Conservation (phyloP, 2,113 vertebrate genomes). For the Perca schrenkii region DNA sequence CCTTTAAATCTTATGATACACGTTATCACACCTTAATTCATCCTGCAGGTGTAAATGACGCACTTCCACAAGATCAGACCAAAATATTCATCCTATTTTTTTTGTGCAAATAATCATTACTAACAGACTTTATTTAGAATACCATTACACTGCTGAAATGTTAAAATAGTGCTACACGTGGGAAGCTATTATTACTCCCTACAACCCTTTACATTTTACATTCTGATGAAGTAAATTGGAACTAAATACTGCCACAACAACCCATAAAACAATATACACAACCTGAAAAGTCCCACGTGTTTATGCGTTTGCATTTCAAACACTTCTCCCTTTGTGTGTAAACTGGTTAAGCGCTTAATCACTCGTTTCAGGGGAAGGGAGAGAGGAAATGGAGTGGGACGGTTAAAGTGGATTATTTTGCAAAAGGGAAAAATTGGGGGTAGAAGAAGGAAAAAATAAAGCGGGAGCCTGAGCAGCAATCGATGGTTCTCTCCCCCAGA, state of each 20-base stretch:
- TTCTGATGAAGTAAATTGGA: slow-evolving; percentile 16
- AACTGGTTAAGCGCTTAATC: slow-evolving; percentile 72
- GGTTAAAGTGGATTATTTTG: slow-evolving; percentile 77
- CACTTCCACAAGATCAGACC: background rate
- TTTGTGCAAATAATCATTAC: background rate
- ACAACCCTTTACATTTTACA: slow-evolving; percentile 48
- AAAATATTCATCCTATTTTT: background rate
- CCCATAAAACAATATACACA: slow-evolving; percentile 17
- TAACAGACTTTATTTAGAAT: background rate
- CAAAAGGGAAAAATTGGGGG: slow-evolving; percentile 52
- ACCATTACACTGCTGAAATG: background rate
- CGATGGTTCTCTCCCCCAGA: slow-evolving; percentile 64
- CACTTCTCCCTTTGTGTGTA: slow-evolving; percentile 45
- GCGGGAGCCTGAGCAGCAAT: slow-evolving; percentile 62
- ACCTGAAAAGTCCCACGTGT: slow-evolving; percentile 54
- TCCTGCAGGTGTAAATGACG: slow-evolving; percentile 9
- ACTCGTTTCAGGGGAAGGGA: slow-evolving; percentile 58
- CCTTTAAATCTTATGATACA: background rate
- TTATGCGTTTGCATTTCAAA: slow-evolving; percentile 69
- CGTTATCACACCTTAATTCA: background rate
- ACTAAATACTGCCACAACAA: slow-evolving; percentile 37
- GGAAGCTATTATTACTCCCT: slow-evolving; percentile 9
- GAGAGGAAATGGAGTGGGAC: slow-evolving; percentile 60
- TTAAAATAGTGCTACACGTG: background rate
- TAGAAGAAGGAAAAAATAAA: slow-evolving; percentile 29